Evolutionary conservation across 1,140 invertebrate species (phyloP), one percentile per base, ranked within the genome.

Genomic region (Pemphigus obesinymphae): DNA sequence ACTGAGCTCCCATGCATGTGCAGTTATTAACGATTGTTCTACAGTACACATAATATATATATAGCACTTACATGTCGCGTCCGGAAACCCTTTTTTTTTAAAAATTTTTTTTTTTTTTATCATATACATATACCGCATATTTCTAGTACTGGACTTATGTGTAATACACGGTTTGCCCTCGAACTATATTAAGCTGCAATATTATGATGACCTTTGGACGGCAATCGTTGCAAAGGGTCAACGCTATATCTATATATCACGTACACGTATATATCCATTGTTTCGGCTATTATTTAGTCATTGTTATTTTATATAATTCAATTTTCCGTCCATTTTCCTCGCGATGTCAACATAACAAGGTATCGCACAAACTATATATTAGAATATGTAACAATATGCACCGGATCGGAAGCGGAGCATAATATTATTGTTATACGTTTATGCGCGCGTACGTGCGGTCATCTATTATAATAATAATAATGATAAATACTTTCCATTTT

Each of bases 1-100:
- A 31, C 34, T 37, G 37, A 70, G 66, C 66, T 70, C 66, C 66
- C 66, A n/a, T 43, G 66, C 34, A 23, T 31, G 37, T 37, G 66
- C 37, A 20, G 66, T 70, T 70, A 70, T 70, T 70, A 70, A 70
- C 66, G 66, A 70, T 70, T 70, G 66, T 70, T 70, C 66, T 70
- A 20, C 15, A 26, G 20, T 10, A n/a, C 45, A 10, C 40, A 37
- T 43, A 43, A 7, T 5, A 70, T 26, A 15, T 48, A 48, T 34
- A 34, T 34, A 20, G 31, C 31, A 34, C 61, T 17, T 31, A 3
- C 8, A 48, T 15, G 37, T 70, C n/a, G n/a, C 34, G 66, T 70
- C 66, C 66, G 66, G 66, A 70, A 70, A 70, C 66, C 66, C 63
- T n/a, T 20, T 53, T 53, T n/a, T n/a, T n/a, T n/a, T n/a, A n/a